A percentile compares a stretch with the other conserved stretches of the same genome.
These are phyloP conservation scores for Toxostoma redivivum DNA, from an alignment of 2,113 vertebrate genomes.

Conservation along the genomic window DNA sequence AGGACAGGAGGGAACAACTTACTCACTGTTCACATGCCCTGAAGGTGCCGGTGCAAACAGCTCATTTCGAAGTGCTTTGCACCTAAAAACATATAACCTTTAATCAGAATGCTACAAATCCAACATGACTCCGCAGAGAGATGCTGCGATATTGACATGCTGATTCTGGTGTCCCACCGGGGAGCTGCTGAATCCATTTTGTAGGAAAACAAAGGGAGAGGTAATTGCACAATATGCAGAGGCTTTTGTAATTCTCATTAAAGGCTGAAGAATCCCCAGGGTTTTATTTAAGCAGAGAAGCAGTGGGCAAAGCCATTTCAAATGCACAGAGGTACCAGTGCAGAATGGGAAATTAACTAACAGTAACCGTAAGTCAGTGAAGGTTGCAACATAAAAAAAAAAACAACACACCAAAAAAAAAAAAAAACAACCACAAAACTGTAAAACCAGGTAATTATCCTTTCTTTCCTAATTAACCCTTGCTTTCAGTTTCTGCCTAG, in stretches of 20 bases:
- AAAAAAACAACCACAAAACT: too few species aligned
- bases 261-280: not conserved
- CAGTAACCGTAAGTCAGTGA: not conserved
- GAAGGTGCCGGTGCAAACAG: not conserved
- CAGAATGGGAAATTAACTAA: slow-evolving; percentile 20
- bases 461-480: slow-evolving; percentile 34
- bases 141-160: not conserved
- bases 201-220: slow-evolving; percentile 8
- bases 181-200: not conserved
- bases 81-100: not conserved
- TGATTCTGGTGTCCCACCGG: not conserved
- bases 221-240: slow-evolving; percentile 13
- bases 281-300: not conserved
- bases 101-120: not conserved
- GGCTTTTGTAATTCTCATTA: slow-evolving; percentile 13
- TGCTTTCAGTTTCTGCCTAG: not conserved
- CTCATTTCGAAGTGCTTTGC: not conserved
- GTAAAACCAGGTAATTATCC: not conserved
- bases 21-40: not conserved
- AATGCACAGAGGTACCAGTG: not conserved
- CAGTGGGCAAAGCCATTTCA: not conserved
- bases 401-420: not conserved
- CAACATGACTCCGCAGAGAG: not conserved
- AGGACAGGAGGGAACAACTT: not conserved
- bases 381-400: not conserved